Conservation (phyloP, 2,888 invertebrate species). For the Apodemia zela region DNA sequence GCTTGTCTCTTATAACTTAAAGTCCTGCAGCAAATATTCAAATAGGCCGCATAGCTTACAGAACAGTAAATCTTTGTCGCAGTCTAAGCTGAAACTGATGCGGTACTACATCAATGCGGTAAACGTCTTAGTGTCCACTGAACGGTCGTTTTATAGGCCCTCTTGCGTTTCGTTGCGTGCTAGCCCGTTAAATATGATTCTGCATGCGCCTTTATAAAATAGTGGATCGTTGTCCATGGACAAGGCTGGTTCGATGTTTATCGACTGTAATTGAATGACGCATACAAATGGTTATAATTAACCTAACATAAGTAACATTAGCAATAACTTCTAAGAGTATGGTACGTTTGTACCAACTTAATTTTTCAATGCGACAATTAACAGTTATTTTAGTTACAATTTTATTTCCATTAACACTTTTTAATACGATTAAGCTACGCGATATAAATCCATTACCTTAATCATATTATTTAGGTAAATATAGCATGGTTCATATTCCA, state of each 20-base stretch:
- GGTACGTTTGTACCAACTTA: too few relatives aligned
- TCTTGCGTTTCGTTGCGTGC: conserved; percentile 42
- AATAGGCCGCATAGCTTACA: conserved; percentile 47
- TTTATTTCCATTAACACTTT: too few relatives aligned
- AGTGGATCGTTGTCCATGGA: conserved; percentile 34
- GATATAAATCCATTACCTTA: too few relatives aligned
- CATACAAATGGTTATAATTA: conserved; percentile 32
- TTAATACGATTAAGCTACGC: too few relatives aligned
- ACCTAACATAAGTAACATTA: conserved; percentile 28
- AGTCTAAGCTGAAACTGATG: conserved; percentile 60
- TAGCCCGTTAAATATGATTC: conserved; percentile 41
- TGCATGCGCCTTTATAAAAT: conserved; percentile 37
- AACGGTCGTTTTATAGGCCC: conserved; percentile 40
- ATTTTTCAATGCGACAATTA: too few relatives aligned
- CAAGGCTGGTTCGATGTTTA: conserved; percentile 36
- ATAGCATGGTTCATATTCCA: too few relatives aligned
- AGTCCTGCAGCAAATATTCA: conserved; percentile 34
- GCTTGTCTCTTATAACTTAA: conserved; percentile 25
- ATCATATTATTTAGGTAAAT: too few relatives aligned
- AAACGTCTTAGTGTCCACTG: conserved; percentile 54
- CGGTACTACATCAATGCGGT: conserved; percentile 57
- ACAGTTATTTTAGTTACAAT: too few relatives aligned
- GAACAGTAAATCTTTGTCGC: conserved; percentile 56
- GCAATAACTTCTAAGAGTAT: neutral
- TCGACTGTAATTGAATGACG: conserved; percentile 37